A percentile compares a stretch with the other conserved stretches of the same genome.
Evolutionary conservation across 64 coral and sea anemone genomes (phyloP).

Genomic region (Montipora sp.): DNA sequence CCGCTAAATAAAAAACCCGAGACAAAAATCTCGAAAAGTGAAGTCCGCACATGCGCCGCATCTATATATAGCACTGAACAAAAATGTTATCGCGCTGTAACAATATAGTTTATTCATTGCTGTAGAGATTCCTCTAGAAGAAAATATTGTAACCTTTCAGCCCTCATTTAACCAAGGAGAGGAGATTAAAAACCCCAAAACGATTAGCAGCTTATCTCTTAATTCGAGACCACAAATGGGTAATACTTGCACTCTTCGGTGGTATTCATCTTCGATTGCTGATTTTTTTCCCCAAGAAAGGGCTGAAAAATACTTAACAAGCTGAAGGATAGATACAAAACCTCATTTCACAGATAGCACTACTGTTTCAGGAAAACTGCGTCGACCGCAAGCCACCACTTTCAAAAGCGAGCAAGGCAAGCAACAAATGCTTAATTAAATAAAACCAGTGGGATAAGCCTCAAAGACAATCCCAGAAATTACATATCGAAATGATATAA

Average conservation of each 20-base stretch:
- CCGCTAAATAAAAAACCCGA: neutral
- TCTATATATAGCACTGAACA: constrained; percentile 13
- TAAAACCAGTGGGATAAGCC: neutral
- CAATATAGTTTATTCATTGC: constrained; percentile 18
- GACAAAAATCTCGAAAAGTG: constrained; percentile 22
- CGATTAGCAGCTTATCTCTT: neutral
- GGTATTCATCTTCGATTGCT: neutral
- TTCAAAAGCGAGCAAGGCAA: neutral
- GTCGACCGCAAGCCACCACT: neutral
- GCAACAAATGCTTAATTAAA: neutral
- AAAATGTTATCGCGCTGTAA: neutral
- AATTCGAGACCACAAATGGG: neutral
- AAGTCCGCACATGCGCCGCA: neutral
- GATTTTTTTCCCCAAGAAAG: neutral
- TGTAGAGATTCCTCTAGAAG: neutral
- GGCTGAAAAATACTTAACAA: constrained; percentile 1
- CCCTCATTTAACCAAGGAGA: neutral
- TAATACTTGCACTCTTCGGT: neutral
- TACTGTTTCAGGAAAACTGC: neutral
- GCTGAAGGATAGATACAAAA: constrained; percentile 8
- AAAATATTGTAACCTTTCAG: constrained; percentile 19
- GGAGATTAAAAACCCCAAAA: neutral
- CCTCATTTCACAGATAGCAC: neutral
- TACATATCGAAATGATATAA: neutral
- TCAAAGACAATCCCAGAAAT: neutral